Percentiles rank a stretch among this genome's conserved stretches.
phyloP scores from a whole-genome alignment of 2,797 vertebrate genomes.

The Tangara arthus region DNA sequence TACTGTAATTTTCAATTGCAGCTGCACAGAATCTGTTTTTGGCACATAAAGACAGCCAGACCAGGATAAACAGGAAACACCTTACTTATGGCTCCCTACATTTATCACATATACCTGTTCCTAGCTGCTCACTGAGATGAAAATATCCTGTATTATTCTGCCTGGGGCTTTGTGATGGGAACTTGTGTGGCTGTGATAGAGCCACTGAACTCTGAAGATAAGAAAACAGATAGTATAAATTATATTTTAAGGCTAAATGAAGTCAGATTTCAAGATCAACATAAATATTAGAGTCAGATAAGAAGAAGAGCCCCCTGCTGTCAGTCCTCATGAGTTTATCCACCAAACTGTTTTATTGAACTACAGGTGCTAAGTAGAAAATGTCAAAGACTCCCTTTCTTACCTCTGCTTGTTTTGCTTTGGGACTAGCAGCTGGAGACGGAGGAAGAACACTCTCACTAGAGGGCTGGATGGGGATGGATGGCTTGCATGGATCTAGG shows the following conservation, averaged over 20 bases:
- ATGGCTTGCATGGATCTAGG: slow-evolving; percentile 56
- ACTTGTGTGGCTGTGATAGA: not conserved
- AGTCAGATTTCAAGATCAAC: not conserved
- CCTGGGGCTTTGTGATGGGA: not conserved
- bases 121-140: not conserved
- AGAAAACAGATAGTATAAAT: not conserved
- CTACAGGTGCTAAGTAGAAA: not conserved
- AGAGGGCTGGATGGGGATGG: not conserved
- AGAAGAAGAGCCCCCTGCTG: not conserved
- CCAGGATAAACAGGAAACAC: not conserved
- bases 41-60: not conserved
- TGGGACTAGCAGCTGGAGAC: slow-evolving; percentile 53
- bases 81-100: not conserved
- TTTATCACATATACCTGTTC: not conserved
- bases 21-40: not conserved
- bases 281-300: not conserved
- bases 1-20: not conserved
- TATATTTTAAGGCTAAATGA: not conserved
- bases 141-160: not conserved
- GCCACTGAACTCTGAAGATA: not conserved
- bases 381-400: not conserved
- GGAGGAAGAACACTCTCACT: slow-evolving; percentile 13
- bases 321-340: not conserved
- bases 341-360: not conserved
- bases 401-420: slow-evolving; percentile 65